A percentile compares a stretch with the other conserved stretches of the same genome.
phyloP scores from a whole-genome alignment of 1,140 invertebrate species.

The Bicyclus anynana region DNA sequence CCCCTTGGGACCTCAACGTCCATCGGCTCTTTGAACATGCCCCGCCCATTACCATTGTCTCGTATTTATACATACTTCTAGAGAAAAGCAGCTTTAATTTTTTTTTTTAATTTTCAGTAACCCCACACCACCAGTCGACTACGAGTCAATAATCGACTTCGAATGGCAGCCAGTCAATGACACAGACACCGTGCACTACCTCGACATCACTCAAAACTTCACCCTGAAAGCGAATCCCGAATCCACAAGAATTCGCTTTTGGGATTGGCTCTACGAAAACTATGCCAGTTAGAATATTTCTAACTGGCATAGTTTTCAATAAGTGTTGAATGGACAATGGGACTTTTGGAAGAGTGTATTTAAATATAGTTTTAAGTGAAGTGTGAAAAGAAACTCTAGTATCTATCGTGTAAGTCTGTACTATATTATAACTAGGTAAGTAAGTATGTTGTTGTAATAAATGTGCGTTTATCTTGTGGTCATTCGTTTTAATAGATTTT shows the following conservation, averaged over 20 bases:
- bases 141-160: conserved; percentile 70
- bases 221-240: conserved; percentile 74
- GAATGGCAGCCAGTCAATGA: conserved; percentile 77
- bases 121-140: conserved; percentile 74
- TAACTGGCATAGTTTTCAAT: no score
- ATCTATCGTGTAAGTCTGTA: background rate
- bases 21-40: no score
- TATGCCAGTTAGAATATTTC: conserved; percentile 35
- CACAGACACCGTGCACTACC: conserved; percentile 72
- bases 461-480: conserved; percentile 1
- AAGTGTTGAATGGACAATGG: conserved; percentile 8
- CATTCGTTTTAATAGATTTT: no score
- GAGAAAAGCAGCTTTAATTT: no score
- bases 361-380: conserved; percentile 15
- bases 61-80: no score
- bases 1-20: no score
- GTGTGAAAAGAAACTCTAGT: conserved; percentile 11
- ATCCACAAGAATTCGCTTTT: conserved; percentile 75
- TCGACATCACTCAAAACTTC: conserved; percentile 77
- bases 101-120: conserved; percentile 54
- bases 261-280: conserved; percentile 79
- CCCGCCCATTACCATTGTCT: no score
- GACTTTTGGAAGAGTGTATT: conserved; percentile 14
- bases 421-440: background rate
- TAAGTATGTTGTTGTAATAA: conserved; percentile 2